Base-by-base conservation (phyloP, 2,888 invertebrate species). In the Noctuana brunneofusca region DNA sequence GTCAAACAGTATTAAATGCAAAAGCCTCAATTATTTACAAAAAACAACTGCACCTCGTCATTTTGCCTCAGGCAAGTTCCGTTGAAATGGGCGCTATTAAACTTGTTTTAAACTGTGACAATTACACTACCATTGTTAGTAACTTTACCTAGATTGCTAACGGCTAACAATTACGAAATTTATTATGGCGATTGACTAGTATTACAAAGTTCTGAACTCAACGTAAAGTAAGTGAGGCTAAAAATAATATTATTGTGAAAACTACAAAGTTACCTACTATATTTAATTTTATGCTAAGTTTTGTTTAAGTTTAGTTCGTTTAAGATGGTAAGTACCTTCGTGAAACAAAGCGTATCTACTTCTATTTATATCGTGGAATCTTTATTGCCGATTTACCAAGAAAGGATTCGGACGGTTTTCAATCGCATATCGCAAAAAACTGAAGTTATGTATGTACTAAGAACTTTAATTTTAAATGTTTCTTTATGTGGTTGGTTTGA, bases 21-120 rank as follows among this genome's bases (percentile, higher is more conserved):
- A 49, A 49, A 14, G 14, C 16, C 41, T 11, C 11, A 4, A 50
- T 14, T 14, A 16, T 14, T 16, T 1, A 2, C 24, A 50, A 50
- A 14, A 58, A 54, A n/a, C 54, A 56, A 43, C 57, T 59, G 57
- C 46, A 27, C 8, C 35, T 35, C 32, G 24, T 50, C 41, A 49
- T n/a, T 16, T 16, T 1, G 58, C 62, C 49, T 63, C 63, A 57
- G 65, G 68, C 64, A 70, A 71, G 68, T 73, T 68, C 64, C 66
- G 64, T 65, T 69, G 66, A 74, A 77, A 75, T 74, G 71, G 71
- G 69, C 71, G 56, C 70, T 43, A 48, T 67, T 72, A 72, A 64
- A 71, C 46, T 57, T 32, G 70, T 74, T 75, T 65, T 69, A 65
- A 74, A 70, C 65, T 70, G 70, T 60, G 57, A 66, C 64, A 66